Percentiles rank a stretch among this genome's conserved stretches.
phyloP scores from a whole-genome alignment of 2,888 invertebrate genomes.

The Dichetophora obliterata region DNA sequence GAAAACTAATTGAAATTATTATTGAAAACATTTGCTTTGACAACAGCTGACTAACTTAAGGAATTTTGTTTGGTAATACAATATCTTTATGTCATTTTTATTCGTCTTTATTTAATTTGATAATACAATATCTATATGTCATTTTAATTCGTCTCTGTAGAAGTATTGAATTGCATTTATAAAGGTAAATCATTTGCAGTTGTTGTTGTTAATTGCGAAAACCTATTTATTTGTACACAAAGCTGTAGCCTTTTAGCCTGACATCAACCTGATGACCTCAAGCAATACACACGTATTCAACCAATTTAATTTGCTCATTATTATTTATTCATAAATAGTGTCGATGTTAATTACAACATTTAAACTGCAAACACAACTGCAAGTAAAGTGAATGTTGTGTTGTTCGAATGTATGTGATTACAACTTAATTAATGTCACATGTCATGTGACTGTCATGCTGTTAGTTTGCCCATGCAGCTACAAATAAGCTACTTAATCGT shows the following conservation, averaged over 20 bases:
- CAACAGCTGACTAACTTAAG: too few species aligned
- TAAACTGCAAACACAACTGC: conserved; percentile 23
- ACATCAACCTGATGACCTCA: not conserved
- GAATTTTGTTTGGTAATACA: not conserved
- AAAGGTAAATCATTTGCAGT: conserved; percentile 5
- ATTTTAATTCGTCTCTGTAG: not conserved
- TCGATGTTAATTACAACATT: conserved; percentile 32
- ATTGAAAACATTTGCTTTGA: not conserved
- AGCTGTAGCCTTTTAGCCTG: too few species aligned
- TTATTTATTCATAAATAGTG: conserved; percentile 31
- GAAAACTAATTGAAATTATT: not conserved
- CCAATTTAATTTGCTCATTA: not conserved
- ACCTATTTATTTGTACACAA: not conserved
- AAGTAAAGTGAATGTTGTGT: not conserved
- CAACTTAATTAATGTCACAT: not conserved
- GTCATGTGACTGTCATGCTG: not conserved
- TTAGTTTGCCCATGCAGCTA: too few species aligned
- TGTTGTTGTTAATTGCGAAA: not conserved
- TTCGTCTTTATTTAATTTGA: too few species aligned
- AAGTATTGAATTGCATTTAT: conserved; percentile 8
- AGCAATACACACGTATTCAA: not conserved
- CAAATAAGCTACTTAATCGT: not conserved
- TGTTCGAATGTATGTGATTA: not conserved
- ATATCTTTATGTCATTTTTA: too few species aligned
- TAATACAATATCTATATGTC: not conserved